Evolutionary conservation across 2,113 vertebrate genomes (phyloP).

Genomic region (Echinops telfairi): DNA sequence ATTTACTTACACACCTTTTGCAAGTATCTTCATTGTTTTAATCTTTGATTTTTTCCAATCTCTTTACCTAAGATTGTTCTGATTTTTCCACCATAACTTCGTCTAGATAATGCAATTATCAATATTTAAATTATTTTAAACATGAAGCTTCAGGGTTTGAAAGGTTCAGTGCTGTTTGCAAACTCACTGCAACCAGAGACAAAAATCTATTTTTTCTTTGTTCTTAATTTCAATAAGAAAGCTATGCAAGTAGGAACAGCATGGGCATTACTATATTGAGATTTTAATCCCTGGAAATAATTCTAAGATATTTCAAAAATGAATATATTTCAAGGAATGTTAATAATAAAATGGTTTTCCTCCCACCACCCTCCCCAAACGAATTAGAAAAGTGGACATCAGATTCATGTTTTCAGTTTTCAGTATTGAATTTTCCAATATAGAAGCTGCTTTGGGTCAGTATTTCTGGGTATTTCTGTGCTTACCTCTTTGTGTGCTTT

Average conservation of each 20-base stretch:
- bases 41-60: neutral
- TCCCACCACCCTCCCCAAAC: neutral
- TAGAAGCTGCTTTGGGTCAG: neutral
- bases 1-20: neutral
- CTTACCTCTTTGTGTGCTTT: neutral
- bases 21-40: conserved; percentile 21
- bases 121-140: neutral
- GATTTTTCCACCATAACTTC: neutral
- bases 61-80: neutral
- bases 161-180: neutral
- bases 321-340: neutral
- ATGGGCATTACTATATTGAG: neutral
- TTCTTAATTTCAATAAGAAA: neutral
- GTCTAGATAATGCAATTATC: neutral
- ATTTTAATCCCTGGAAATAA: neutral
- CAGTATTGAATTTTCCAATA: neutral
- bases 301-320: conserved; percentile 32
- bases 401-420: neutral
- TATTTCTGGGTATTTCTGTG: neutral
- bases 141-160: neutral
- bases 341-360: conserved; percentile 3
- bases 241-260: neutral
- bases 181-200: neutral
- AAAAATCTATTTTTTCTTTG: neutral
- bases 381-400: neutral